These are phyloP conservation scores for Passer domesticus DNA, from an alignment of 2,113 vertebrate species.

Conservation along the genomic window DNA sequence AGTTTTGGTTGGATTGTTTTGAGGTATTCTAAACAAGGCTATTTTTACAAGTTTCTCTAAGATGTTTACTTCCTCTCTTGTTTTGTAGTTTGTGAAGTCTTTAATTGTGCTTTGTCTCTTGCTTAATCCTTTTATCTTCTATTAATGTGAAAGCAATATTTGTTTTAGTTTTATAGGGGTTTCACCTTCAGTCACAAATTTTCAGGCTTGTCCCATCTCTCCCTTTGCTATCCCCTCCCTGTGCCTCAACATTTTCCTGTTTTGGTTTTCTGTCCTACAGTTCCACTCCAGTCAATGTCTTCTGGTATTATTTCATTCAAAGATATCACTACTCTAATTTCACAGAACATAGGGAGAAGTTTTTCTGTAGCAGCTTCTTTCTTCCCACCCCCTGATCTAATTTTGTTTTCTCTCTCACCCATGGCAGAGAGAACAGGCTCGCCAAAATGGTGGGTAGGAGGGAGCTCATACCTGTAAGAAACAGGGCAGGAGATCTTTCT, in stretches of 20 bases:
- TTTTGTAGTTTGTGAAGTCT: background rate
- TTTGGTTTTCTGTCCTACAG: background rate
- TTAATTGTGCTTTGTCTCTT: background rate
- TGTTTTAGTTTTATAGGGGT: background rate
- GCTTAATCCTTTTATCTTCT: background rate
- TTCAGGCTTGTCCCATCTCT: background rate
- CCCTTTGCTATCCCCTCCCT: accelerated
- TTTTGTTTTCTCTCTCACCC: background rate
- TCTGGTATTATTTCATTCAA: background rate
- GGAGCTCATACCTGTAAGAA: background rate
- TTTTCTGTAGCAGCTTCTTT: background rate
- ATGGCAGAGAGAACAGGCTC: background rate
- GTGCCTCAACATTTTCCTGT: accelerated
- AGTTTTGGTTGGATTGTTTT: background rate
- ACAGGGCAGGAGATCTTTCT: no score
- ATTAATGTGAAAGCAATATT: background rate
- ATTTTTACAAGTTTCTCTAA: background rate
- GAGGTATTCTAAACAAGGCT: background rate
- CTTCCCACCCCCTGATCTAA: background rate
- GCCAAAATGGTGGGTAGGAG: background rate
- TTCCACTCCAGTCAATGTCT: background rate
- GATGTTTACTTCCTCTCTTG: background rate
- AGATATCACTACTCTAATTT: background rate
- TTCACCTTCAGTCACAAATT: background rate
- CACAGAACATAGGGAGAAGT: background rate